Evolutionary conservation across 2,113 vertebrate genomes (phyloP).

Genomic region (Toxotes jaculatrix): DNA sequence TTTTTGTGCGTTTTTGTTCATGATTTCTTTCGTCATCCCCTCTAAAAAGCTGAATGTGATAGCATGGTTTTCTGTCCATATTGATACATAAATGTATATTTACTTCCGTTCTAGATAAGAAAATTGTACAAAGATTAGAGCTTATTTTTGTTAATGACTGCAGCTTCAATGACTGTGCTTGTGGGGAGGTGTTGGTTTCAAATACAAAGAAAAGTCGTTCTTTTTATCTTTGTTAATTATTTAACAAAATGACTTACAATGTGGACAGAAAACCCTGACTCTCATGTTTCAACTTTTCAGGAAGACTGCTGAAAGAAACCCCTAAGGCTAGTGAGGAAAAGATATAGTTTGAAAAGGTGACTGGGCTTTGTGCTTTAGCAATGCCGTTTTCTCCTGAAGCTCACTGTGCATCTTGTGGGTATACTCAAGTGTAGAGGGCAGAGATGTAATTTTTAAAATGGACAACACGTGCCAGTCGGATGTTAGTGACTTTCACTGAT

Average conservation of each 20-base stretch:
- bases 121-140: neutral
- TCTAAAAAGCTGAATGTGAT: neutral
- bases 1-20: neutral
- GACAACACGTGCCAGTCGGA: neutral
- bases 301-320: neutral
- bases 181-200: neutral
- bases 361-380: neutral
- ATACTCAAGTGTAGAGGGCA: neutral
- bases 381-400: neutral
- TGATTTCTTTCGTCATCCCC: neutral
- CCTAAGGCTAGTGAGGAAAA: neutral
- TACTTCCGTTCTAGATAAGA: neutral
- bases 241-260: neutral
- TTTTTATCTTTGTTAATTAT: neutral
- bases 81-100: neutral
- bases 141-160: neutral
- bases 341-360: neutral
- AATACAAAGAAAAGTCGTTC: neutral
- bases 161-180: neutral
- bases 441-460: neutral
- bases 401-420: neutral
- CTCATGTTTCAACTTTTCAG: neutral
- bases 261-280: neutral
- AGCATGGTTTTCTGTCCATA: neutral
- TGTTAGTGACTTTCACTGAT: neutral